Evolutionary conservation across 2,113 vertebrate genomes (phyloP), one percentile per base, ranked within the genome.

Genomic region (Entomyzon cyanotis): DNA sequence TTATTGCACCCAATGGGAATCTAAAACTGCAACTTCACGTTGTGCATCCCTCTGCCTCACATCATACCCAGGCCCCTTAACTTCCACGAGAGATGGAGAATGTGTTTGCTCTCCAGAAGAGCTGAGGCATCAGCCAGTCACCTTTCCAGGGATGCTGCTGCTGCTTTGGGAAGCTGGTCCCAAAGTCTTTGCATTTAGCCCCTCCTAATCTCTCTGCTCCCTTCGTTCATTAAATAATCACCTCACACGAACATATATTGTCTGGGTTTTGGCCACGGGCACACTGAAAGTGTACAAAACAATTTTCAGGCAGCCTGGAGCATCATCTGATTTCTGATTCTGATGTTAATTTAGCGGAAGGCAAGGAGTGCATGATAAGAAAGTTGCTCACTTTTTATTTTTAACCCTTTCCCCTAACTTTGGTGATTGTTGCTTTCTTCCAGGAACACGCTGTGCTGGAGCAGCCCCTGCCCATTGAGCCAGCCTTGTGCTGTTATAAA

Each of bases 201-300:
- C 84, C 91, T 95, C 56, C 22, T 79, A 27, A 76, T 88, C 80
- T 79, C 35, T 62, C 91, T 94, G 88, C 90, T 92, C 81, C 96
- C 94, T 96, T 96, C 71, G 97, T 87, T 97, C 96, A 75, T 96
- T 95, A 93, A 92, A 94, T 65, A 87, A 71, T 46, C 95, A 93
- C 96, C 96, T 98, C 85, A 76, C 77, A 92, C 46, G 4, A 92
- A 33, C 3, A 2, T n/a, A 5, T 41, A 63, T 39, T 73, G 87
- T 85, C 80, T 92, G 9, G 56, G 55, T 77, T 93, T 86, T 95
- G 81, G 89, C 89, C 90, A 91, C 17, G 47, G 93, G 93, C 60
- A 1, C 46, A 46, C 75, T 74, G 33, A 71, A 75, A 80, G 77
- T 77, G 86, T 47, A 93, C 10, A 60, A 60, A 76, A 91, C 77